Evolutionary conservation across 2,888 invertebrate species (phyloP), one percentile per base, ranked within the genome.

Genomic region (Sabellastarte sp.): DNA sequence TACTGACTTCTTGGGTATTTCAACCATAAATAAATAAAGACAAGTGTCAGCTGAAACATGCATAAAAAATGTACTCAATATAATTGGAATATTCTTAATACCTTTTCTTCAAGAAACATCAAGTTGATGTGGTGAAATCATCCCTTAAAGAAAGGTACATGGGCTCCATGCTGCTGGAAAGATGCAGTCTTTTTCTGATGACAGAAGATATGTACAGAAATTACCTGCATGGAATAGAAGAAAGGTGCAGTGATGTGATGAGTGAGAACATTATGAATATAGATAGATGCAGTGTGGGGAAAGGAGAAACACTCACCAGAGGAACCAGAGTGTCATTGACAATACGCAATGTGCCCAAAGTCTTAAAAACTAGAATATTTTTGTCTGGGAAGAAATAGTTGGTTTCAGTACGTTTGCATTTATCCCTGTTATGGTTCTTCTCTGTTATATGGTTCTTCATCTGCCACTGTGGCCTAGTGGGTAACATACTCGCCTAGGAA

Each of bases 301-400:
- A 60, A 79, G 89, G 89, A 50, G 85, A 89, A 64, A 83, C 80
- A 59, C 74, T 93, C 30, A 73, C 83, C 60, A 86, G 94, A 73
- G 85, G 85, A 10, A 92, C 90, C 3, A 88, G 97, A 76, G 86
- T 95, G 70, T 97, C 96, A 20, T 84, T 97, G 60, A 97, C 96
- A 20, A 93, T 97, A 73, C 88, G 97, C 80, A 90, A 93, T 88
- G 95, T 96, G 50, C 95, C 95, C 53, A 95, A 93, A 71, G 72
- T 77, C 24, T 52, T 81, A 28, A 82, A 82, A 67, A 67, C 76
- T 30, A 80, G 77, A 60, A 56, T 81, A 3, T 67, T 80, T 30
- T 70, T 82, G 64, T 41, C 41, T 20, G 41, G 41, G n/a, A n/a
- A n/a, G n/a, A n/a, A n/a, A n/a, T n/a, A n/a, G n/a, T n/a, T n/a